Percentiles rank a stretch among this genome's conserved stretches.
Evolutionary conservation across 1,140 invertebrate species (phyloP).

Genomic region (Patella vulgata): DNA sequence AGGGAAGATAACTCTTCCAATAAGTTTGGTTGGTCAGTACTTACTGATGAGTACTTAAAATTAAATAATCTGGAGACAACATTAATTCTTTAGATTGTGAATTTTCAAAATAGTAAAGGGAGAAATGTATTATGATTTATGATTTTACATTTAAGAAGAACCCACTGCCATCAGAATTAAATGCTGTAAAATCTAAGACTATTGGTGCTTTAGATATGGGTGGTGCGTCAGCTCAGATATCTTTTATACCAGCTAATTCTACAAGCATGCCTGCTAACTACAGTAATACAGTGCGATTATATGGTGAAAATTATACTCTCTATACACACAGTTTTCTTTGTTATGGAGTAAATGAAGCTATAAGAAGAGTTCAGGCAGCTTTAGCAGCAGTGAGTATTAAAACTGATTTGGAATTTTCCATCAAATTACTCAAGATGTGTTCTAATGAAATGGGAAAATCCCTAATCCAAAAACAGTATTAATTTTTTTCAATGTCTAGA

Average conservation of each 20-base stretch:
- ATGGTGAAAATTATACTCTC: conserved; percentile 65
- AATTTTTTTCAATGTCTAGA: neutral
- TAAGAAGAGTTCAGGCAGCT: conserved; percentile 36
- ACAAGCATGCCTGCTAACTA: conserved; percentile 32
- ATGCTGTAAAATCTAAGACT: conserved; percentile 18
- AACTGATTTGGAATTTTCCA: neutral
- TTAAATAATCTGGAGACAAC: too few species aligned
- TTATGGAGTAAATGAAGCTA: conserved; percentile 68
- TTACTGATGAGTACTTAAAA: too few species aligned
- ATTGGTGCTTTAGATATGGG: conserved; percentile 70
- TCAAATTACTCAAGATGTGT: neutral
- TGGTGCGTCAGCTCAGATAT: conserved; percentile 71
- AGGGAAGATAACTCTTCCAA: too few species aligned
- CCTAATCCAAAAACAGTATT: neutral
- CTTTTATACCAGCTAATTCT: conserved; percentile 58
- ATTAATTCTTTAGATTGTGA: too few species aligned
- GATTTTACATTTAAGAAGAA: too few species aligned
- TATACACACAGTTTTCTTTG: conserved; percentile 69
- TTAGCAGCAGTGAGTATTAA: conserved; percentile 43
- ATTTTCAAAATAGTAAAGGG: too few species aligned
- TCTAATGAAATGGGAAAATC: neutral
- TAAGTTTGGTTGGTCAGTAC: too few species aligned
- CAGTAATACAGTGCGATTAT: conserved; percentile 54
- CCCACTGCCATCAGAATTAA: too few species aligned
- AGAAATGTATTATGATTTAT: neutral